These are phyloP conservation scores for Drosophila miranda DNA, from an alignment of 1,140 invertebrate species.

Conservation along the genomic window DNA sequence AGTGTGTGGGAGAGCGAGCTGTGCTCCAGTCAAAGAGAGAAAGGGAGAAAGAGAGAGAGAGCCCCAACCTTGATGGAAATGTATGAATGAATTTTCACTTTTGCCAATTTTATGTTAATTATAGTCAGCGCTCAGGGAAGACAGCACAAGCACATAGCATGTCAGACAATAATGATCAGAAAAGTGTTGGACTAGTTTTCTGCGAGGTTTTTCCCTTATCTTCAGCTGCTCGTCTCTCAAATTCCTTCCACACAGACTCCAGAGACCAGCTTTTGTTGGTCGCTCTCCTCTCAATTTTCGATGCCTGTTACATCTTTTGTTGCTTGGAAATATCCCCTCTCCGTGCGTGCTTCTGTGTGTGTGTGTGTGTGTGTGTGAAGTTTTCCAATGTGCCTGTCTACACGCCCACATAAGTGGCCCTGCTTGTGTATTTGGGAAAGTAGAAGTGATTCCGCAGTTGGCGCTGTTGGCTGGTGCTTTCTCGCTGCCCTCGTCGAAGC, in stretches of 20 bases:
- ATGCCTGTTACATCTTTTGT: constrained; percentile 74
- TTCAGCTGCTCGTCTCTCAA: constrained; percentile 38
- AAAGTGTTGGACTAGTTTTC: too few relatives aligned
- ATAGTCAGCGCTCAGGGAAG: constrained; percentile 3
- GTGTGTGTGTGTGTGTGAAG: constrained; percentile 51
- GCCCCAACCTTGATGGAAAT: constrained; percentile 62
- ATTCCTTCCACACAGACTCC: constrained; percentile 29
- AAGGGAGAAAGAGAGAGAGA: constrained; percentile 14
- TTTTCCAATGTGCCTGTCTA: constrained; percentile 75
- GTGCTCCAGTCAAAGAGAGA: constrained; percentile 10
- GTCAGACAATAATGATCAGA: too few relatives aligned
- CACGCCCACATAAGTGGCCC: constrained; percentile 66
- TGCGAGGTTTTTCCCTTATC: constrained; percentile 11
- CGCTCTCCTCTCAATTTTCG: constrained; percentile 50
- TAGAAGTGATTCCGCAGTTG: constrained; percentile 67
- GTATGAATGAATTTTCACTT: constrained; percentile 71
- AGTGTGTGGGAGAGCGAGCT: constrained; percentile 17
- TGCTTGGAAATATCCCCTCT: constrained; percentile 61
- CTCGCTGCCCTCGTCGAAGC: constrained; percentile 13
- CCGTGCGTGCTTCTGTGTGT: constrained; percentile 15
- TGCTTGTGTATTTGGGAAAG: constrained; percentile 67
- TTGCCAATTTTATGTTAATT: constrained; percentile 49
- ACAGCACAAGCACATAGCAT: too few relatives aligned
- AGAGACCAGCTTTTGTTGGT: constrained; percentile 12
- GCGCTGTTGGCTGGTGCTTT: constrained; percentile 28